These are phyloP conservation scores for Phoenicopterus ruber DNA, from an alignment of 2,113 vertebrate species.

Conservation along the genomic window DNA sequence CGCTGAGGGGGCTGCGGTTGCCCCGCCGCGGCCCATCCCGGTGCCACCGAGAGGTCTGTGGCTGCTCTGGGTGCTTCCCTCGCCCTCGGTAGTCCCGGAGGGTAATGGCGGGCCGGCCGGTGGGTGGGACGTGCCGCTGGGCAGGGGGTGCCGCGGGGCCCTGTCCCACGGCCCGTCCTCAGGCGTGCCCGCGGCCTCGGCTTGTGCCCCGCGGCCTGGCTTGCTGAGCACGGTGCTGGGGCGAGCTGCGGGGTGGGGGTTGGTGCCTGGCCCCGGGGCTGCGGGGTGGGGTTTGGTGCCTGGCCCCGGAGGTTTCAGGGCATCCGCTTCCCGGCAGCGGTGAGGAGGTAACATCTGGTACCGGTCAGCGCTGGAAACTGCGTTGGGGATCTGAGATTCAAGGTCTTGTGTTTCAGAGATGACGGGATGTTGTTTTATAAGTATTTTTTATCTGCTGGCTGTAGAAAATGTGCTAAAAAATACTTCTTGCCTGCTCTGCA, in stretches of 20 bases:
- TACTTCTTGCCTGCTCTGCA: fast-evolving
- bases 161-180: not conserved
- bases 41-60: not conserved
- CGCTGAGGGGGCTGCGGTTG: not conserved
- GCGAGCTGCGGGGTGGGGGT: not conserved
- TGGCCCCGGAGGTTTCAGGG: not conserved
- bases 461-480: fast-evolving
- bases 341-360: not conserved
- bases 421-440: fast-evolving
- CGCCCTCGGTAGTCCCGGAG: no score
- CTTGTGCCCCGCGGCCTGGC: not conserved
- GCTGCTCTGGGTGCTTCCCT: no score
- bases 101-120: no score
- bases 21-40: not conserved
- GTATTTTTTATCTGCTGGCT: fast-evolving
- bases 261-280: not conserved
- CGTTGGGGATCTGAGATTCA: not conserved
- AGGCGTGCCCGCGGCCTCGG: not conserved
- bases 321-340: not conserved
- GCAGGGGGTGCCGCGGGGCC: no score
- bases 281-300: no score
- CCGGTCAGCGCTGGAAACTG: not conserved
- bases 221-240: not conserved
- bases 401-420: not conserved
- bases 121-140: no score